Evolutionary conservation across 2,797 vertebrate genomes (phyloP), one percentile per base, ranked within the genome.

Genomic region (Scleropages formosus): DNA sequence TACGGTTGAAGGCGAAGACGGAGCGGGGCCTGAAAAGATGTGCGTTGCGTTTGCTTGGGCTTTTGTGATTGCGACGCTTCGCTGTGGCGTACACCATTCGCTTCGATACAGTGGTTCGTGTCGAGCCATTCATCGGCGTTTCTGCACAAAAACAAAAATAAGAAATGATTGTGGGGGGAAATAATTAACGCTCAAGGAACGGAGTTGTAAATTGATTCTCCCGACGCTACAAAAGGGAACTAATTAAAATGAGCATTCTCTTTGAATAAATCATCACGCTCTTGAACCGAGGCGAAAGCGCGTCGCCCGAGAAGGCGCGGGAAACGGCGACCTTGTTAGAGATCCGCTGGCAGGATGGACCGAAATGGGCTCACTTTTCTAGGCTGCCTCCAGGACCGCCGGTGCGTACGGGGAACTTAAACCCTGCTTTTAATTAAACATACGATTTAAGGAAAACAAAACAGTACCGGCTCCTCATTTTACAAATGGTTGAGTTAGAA

Each of bases 1-100:
- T 78, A 65, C 73, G 85, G 86, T 84, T 86, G 84, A 84, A 84
- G 85, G 85, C 85, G 85, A 81, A 85, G 85, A 84, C 82, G 80
- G 87, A 87, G 84, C 84, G 81, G 83, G n/a, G 79, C 81, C 81
- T 87, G 83, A 79, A 86, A 84, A 72, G 75, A 59, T 51, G 20
- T 46, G 51, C 18, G 39, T 12, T 27, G 24, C n/a, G 24, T 64
- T 76, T 69, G 47, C 75, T 63, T 49, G n/a, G 67, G 84, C 84
- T 86, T 89, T 89, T 85, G 59, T 89, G 87, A 85, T 82, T 84
- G 84, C 78, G 79, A 79, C 80, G 81, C 82, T 80, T 79, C 76
- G 81, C 80, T 79, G 81, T 75, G 81, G 84, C 82, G 77, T 83
- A 82, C 83, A 84, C 82, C 84, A 80, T 82, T 82, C 81, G 81